Conservation (phyloP, 2,113 vertebrate genomes). For the pig (Sus scrofa) region T2T-Sscrofa CM000827.6:97372501-97373000, state of each 20-base stretch:
- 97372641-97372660: background rate
- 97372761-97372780: background rate
- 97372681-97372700: background rate
- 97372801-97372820: background rate
- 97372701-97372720: background rate
- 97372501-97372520: no score
- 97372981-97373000: background rate
- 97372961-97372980: background rate
- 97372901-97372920: background rate
- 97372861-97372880: background rate
- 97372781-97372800: background rate
- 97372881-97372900: background rate
- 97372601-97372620: background rate
- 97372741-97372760: background rate
- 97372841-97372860: background rate
- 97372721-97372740: conserved; percentile 1
- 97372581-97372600: background rate
- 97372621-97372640: background rate
- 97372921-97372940: background rate
- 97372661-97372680: background rate
- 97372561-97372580: no score
- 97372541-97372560: no score
- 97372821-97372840: background rate
- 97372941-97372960: background rate
- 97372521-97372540: no score